A percentile compares a stretch with the other conserved stretches of the same genome.
These are phyloP conservation scores for Trialeurodes vaporariorum DNA, from an alignment of 1,140 invertebrate genomes.

Conservation along the genomic window DNA sequence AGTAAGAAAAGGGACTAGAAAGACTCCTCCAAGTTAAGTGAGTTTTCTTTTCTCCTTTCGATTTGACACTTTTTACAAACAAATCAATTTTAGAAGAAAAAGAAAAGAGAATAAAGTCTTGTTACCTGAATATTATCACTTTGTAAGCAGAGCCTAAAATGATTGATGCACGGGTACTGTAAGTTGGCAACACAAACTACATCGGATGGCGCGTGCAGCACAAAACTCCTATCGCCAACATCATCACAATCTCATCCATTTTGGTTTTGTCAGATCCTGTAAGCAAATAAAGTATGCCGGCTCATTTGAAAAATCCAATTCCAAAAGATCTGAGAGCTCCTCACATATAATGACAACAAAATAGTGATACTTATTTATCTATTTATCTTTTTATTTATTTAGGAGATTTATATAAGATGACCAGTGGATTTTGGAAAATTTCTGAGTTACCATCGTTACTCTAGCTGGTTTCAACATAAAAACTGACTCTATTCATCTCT, in stretches of 20 bases:
- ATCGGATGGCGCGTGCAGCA: conserved; percentile 63
- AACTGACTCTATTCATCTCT: no score
- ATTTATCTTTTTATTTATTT: no score
- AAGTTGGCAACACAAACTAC: conserved; percentile 65
- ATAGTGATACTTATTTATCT: no score
- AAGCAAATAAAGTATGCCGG: no score
- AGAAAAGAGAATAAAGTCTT: conserved; percentile 14
- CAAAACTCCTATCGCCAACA: conserved; percentile 79
- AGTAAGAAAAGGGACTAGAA: conserved; percentile 3
- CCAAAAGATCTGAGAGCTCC: no score
- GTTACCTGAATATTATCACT: conserved; percentile 55
- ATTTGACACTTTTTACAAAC: no score
- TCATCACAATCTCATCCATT: conserved; percentile 71
- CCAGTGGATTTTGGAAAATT: background rate
- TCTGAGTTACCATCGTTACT: background rate
- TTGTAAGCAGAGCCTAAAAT: conserved; percentile 78
- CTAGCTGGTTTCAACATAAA: background rate
- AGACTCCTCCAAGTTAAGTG: background rate
- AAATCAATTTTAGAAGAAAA: conserved; percentile 9
- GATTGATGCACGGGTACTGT: conserved; percentile 86
- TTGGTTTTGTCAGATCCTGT: conserved; percentile 58
- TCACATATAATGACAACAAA: no score
- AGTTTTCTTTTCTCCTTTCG: no score
- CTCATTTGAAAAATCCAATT: no score
- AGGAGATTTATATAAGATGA: background rate